Base-by-base conservation (phyloP, 30 jellyfish, hydroid and myxozoan species). In the Pseudorhiza aurosa region DNA sequence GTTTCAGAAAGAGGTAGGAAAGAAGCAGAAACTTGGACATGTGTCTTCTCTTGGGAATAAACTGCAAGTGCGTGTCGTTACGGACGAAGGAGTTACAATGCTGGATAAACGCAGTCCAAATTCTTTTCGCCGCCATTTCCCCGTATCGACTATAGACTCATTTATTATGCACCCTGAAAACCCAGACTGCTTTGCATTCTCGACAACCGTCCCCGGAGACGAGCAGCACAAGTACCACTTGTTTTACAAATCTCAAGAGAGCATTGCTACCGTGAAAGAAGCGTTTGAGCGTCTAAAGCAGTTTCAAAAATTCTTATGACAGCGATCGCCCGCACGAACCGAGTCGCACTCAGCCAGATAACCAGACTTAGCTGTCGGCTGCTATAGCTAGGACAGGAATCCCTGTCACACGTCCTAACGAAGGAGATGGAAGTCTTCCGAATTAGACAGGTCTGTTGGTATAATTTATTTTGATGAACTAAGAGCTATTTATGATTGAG, bases 171-270 rank as follows among this genome's bases (percentile, higher is more conserved):
- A 92, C 51, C 96, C 98, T n/a, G 98, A 92, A 12, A 82, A 87
- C 88, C 77, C 90, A 31, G 85, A 74, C 53, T 92, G 98, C 84
- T 92, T 92, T 80, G 98, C 95, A 56, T 92, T 92, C 77, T 78
- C 96, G 30, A 92, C 98, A 0, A 72, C 89, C 9, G 92, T 77
- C 32, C 74, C 96, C 9, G 96, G 88, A 0, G 86, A 77, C 62
- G 81, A 77, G 56, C 85, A 87, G 50, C 96, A 87, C 40, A 92
- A 85, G 65, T 77, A 81, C 53, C 98, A 92, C 58, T 30, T 92
- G 74, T 92, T 92, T 57, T 65, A 44, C 58, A 68, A 79, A 39
- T 92, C 85, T 18, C 68, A 49, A 40, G 88, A 79, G 40, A 50
- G 51, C 32, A 31, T 68, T 17, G 39, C 91, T 9, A 12, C 58